Percentiles rank a stretch among this genome's conserved stretches.
These are phyloP conservation scores for Tautogolabrus adspersus DNA, from an alignment of 2,113 vertebrate genomes.

Conservation along the genomic window DNA sequence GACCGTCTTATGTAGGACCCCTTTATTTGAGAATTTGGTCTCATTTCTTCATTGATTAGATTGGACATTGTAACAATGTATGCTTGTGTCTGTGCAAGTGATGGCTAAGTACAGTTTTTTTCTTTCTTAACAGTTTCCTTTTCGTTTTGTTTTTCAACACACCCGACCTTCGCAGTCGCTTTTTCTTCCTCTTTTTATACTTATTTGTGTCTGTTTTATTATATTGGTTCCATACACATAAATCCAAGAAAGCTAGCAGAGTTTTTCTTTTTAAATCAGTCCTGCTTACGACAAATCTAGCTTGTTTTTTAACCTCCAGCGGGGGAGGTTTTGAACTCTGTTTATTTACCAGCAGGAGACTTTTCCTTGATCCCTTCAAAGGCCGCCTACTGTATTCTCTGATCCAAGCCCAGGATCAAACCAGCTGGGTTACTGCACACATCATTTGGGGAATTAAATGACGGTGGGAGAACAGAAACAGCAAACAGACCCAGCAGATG, in stretches of 20 bases:
- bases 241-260: constrained; percentile 25
- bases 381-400: constrained; percentile 66
- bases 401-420: constrained; percentile 60
- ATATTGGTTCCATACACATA: constrained; percentile 1
- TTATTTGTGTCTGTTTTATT: neutral
- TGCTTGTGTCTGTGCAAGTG: neutral
- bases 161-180: neutral
- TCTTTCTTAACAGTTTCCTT: neutral
- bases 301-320: constrained; percentile 54
- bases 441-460: constrained; percentile 71
- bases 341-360: constrained; percentile 72
- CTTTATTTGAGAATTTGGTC: too few relatives aligned
- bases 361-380: constrained; percentile 76
- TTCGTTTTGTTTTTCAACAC: too few relatives aligned
- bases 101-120: neutral
- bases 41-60: too few relatives aligned
- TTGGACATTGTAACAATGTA: neutral
- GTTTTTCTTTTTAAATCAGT: constrained; percentile 40
- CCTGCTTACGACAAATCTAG: constrained; percentile 24
- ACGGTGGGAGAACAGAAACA: constrained; percentile 61
- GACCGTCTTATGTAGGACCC: too few relatives aligned
- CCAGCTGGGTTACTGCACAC: constrained; percentile 65
- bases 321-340: constrained; percentile 64
- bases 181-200: neutral
- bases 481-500: constrained; percentile 56